phyloP scores from a whole-genome alignment of 2,113 vertebrate species.

The Circaetus gallicus region DNA sequence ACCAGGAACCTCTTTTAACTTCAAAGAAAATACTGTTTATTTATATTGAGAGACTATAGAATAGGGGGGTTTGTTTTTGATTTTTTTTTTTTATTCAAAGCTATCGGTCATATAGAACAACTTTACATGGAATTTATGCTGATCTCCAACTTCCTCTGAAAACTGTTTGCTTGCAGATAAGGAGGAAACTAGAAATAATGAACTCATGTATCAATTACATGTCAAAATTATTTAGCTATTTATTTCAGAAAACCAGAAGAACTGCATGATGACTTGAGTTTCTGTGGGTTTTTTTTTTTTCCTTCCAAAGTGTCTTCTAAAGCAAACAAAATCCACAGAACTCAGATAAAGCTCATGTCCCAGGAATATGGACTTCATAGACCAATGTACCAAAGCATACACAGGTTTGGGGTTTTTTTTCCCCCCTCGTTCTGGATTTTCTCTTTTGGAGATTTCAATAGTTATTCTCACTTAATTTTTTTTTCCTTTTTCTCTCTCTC shows the following conservation, averaged over 20 bases:
- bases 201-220: slow-evolving; percentile 1
- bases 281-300: not conserved
- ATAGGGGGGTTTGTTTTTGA: not conserved
- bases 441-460: not conserved
- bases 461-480: not conserved
- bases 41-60: not conserved
- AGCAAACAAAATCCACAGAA: not conserved
- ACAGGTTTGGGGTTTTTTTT: not conserved
- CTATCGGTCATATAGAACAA: not conserved
- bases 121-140: not conserved
- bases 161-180: slow-evolving; percentile 30
- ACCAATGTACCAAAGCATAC: not conserved
- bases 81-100: not conserved
- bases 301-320: not conserved
- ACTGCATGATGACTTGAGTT: not conserved
- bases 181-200: slow-evolving; percentile 39
- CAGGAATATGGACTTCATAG: not conserved
- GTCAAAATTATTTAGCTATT: not conserved
- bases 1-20: not conserved
- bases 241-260: not conserved
- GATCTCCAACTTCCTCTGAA: slow-evolving; percentile 12
- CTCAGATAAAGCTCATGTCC: not conserved
- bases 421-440: not conserved
- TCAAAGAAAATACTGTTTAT: slow-evolving; percentile 25
- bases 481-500: not conserved